phyloP scores from a whole-genome alignment of 1,140 invertebrate species.

The Procambarus virginalis region DNA sequence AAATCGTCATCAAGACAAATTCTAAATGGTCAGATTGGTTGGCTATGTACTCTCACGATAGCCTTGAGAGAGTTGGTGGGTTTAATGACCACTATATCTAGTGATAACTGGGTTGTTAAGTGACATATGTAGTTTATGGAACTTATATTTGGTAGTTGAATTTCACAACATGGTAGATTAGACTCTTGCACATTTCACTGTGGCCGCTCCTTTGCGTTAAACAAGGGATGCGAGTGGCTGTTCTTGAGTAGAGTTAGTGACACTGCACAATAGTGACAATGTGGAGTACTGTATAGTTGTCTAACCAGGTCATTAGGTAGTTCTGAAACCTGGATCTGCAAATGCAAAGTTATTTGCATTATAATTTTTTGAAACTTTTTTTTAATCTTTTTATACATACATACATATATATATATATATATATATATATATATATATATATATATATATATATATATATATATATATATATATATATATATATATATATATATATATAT shows the following conservation, averaged over 20 bases:
- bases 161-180: conserved; percentile 50
- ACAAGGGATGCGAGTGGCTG: conserved; percentile 41
- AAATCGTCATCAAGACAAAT: neutral
- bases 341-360: conserved; percentile 30
- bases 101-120: conserved; percentile 21
- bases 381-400: neutral
- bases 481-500: conserved; percentile 5
- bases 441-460: conserved; percentile 8
- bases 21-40: conserved; percentile 3
- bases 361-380: conserved; percentile 14
- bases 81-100: conserved; percentile 24
- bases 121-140: conserved; percentile 16
- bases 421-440: conserved; percentile 16
- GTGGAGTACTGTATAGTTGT: conserved; percentile 13
- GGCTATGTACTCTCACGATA: conserved; percentile 1
- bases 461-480: conserved; percentile 9
- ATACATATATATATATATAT: conserved; percentile 26
- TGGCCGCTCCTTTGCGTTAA: conserved; percentile 30
- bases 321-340: conserved; percentile 15
- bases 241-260: conserved; percentile 44
- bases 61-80: conserved; percentile 25
- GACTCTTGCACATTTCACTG: conserved; percentile 43
- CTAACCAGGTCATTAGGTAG: conserved; percentile 32
- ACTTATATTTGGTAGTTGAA: conserved; percentile 43
- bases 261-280: conserved; percentile 30